A percentile compares a stretch with the other conserved stretches of the same genome.
phyloP scores from a whole-genome alignment of 2,797 vertebrate genomes.

The Xyrichtys novacula region DNA sequence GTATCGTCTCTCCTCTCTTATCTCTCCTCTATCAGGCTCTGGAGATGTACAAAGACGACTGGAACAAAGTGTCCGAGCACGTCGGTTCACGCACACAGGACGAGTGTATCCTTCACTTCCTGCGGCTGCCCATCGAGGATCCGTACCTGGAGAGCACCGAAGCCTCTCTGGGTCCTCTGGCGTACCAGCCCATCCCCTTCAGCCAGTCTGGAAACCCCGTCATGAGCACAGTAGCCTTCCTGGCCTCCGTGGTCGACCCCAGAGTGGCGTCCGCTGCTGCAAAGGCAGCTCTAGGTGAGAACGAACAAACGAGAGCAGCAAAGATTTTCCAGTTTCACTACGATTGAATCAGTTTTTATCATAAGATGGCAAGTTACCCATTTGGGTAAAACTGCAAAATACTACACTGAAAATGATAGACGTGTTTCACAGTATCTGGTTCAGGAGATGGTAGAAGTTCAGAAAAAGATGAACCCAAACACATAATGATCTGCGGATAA shows the following conservation, averaged over 20 bases:
- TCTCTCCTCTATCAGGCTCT: slow-evolving; percentile 87
- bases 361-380: no score
- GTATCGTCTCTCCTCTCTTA: background rate
- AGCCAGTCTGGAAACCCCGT: slow-evolving; percentile 98
- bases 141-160: slow-evolving; percentile 95
- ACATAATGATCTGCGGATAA: no score
- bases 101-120: slow-evolving; percentile 96
- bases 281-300: slow-evolving; percentile 93
- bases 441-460: no score
- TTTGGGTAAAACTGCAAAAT: no score
- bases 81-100: slow-evolving; percentile 97
- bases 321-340: no score
- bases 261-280: slow-evolving; percentile 95
- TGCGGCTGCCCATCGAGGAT: slow-evolving; percentile 96
- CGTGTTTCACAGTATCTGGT: no score
- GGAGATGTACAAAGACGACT: slow-evolving; percentile 99
- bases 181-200: slow-evolving; percentile 97
- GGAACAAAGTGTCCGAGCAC: slow-evolving; percentile 99
- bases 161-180: slow-evolving; percentile 91
- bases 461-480: no score
- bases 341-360: no score
- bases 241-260: slow-evolving; percentile 97
- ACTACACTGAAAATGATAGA: no score
- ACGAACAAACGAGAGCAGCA: no score
- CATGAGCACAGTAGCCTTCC: slow-evolving; percentile 98